phyloP scores from a whole-genome alignment of 2,113 vertebrate genomes.

The Octodon degus region DNA sequence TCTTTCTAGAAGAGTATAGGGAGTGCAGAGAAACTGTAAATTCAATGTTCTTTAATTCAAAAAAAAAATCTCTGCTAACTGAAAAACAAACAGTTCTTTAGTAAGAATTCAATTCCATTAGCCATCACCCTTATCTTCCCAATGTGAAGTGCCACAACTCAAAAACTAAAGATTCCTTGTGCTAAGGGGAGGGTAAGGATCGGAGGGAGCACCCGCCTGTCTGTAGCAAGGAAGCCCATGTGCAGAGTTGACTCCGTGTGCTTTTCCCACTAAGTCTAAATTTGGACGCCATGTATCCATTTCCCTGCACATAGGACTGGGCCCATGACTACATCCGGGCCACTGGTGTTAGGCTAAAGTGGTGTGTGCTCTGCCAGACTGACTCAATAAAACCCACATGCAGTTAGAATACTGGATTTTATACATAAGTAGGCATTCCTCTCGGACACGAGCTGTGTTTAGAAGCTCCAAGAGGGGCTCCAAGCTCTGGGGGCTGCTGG shows the following conservation, averaged over 20 bases:
- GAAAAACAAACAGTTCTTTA: neutral
- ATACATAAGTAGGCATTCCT: neutral
- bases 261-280: neutral
- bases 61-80: neutral
- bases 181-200: neutral
- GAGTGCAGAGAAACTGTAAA: neutral
- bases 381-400: neutral
- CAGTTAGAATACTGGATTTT: neutral
- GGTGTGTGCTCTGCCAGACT: neutral
- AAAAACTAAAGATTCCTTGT: neutral
- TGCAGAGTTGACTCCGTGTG: neutral
- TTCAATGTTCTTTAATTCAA: neutral
- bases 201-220: neutral
- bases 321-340: too few relatives aligned
- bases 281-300: neutral
- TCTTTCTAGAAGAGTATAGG: neutral
- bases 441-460: neutral
- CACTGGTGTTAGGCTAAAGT: neutral
- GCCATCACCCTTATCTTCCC: neutral
- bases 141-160: neutral
- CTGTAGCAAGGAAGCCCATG: neutral
- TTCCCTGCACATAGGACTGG: neutral
- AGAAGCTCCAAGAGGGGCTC: neutral
- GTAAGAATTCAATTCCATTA: neutral
- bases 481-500: neutral